phyloP scores from a whole-genome alignment of 2,113 vertebrate genomes.

The Grallaria varia region DNA sequence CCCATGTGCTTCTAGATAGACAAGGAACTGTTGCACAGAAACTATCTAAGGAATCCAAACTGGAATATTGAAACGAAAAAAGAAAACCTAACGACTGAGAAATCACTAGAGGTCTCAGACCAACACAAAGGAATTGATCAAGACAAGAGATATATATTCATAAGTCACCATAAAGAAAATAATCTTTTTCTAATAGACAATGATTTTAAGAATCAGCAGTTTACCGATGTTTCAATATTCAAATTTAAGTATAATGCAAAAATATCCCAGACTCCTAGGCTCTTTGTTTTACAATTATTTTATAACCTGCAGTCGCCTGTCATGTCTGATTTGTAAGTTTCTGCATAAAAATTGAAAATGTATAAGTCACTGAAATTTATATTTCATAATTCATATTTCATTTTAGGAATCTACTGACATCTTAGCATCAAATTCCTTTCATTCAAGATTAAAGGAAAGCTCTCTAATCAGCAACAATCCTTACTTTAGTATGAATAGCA shows the following conservation, averaged over 20 bases:
- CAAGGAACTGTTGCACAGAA: background rate
- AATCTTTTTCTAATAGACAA: background rate
- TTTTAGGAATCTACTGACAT: background rate
- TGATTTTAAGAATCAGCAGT: background rate
- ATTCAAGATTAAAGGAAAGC: background rate
- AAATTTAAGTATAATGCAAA: background rate
- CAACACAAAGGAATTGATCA: background rate
- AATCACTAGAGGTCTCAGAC: background rate
- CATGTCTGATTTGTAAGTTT: background rate
- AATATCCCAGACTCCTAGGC: background rate
- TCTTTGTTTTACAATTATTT: background rate
- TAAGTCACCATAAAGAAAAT: background rate
- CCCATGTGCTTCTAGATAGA: background rate
- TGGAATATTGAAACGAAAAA: background rate
- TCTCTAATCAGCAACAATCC: background rate
- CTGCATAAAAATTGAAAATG: background rate
- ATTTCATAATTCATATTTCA: background rate
- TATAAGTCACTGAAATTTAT: background rate
- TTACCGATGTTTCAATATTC: background rate
- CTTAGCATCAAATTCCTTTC: background rate
- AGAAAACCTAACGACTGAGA: background rate
- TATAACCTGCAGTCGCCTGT: background rate
- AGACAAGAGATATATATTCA: background rate
- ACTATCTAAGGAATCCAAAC: background rate
- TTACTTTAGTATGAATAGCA: background rate